Conservation (phyloP, 1,140 invertebrate species). For the Catajapyx aquilonaris region DNA sequence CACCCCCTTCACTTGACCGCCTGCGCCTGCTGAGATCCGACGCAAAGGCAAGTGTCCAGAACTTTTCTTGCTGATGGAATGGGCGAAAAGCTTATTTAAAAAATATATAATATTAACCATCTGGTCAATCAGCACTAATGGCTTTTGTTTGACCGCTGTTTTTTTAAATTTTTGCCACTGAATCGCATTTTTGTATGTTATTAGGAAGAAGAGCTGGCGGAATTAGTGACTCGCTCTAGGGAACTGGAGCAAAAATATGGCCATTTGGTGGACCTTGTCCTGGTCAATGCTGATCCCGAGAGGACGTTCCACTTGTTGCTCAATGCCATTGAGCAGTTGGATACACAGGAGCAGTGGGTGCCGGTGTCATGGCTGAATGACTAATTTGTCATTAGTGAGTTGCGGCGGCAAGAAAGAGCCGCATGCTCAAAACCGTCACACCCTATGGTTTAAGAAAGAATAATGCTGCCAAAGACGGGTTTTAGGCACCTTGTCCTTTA, state of each 20-base stretch:
- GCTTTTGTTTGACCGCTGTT: too few species aligned
- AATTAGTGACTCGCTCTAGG: not conserved
- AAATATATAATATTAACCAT: too few species aligned
- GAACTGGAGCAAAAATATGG: not conserved
- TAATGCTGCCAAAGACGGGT: too few species aligned
- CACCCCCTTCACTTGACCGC: not conserved
- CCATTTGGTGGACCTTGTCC: not conserved
- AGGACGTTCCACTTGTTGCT: not conserved
- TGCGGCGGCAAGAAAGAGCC: constrained; percentile 57
- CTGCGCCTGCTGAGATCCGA: not conserved
- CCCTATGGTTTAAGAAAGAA: too few species aligned
- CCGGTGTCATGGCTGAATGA: not conserved
- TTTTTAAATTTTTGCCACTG: too few species aligned
- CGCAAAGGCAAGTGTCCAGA: not conserved
- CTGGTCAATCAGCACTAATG: too few species aligned
- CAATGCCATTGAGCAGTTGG: not conserved
- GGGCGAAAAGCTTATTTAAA: too few species aligned
- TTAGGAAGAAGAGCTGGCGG: not conserved
- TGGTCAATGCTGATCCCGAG: not conserved
- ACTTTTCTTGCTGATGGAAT: too few species aligned
- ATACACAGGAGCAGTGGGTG: not conserved
- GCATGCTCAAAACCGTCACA: constrained; percentile 75
- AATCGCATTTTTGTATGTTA: too few species aligned
- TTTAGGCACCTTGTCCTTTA: too few species aligned
- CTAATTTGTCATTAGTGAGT: constrained; percentile 29